Evolutionary conservation across 2,888 invertebrate species (phyloP), one percentile per base, ranked within the genome.

Genomic region (Lottia gigantea): DNA sequence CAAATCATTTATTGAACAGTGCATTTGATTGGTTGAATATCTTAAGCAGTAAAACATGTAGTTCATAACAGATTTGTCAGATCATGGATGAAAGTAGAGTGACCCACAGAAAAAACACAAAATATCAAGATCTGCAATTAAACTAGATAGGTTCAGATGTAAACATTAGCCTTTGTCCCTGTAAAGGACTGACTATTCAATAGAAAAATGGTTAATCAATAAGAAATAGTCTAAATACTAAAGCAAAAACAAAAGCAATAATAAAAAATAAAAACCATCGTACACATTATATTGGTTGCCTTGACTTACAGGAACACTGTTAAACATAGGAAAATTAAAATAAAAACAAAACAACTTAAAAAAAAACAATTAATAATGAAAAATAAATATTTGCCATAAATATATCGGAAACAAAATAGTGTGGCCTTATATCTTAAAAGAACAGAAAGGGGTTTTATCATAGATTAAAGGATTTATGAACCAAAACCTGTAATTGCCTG

Each of bases 211-310:
- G 65, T 19, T 19, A 45, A 15, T 46, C 16, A 45, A 46, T n/a
- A 45, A 46, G 46, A 25, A 46, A 65, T 25, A 45, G 46, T 31
- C 15, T 45, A 65, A 46, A 45, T 46, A 55, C 31, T 49, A 19
- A n/a, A n/a, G n/a, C 16, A n/a, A 65, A 26, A 26, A 12, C n/a
- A 70, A 26, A 46, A 15, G 19, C 40, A 70, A 45, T 25, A n/a
- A 64, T 67, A 67, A 40, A 68, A 73, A 74, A 66, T 66, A 73
- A 68, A 67, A 68, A 68, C 64, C 70, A 74, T 74, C 84, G 78
- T 86, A 87, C 87, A 86, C 83, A 80, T 87, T 87, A 77, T 87
- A 87, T 78, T 82, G 78, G 79, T 80, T 85, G 62, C 72, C 74
- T 61, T 66, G 78, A 74, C 63, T 64, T 40, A 80, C 64, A 23